These are phyloP conservation scores for Vanacampus margaritifer DNA, from an alignment of 2,113 vertebrate genomes.

Conservation along the genomic window DNA sequence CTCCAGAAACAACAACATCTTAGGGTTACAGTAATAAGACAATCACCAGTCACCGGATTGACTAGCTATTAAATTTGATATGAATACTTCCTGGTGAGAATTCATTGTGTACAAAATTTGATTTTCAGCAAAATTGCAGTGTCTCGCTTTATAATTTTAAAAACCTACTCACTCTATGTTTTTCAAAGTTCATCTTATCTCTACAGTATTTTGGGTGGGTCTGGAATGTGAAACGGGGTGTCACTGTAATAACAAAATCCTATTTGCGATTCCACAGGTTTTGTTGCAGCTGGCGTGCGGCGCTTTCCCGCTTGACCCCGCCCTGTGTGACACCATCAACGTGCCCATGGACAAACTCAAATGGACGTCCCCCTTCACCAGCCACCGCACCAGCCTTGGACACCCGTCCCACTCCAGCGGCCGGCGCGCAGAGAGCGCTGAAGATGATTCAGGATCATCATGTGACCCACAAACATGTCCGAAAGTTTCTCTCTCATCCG, in stretches of 20 bases:
- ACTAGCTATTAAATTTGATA: no score
- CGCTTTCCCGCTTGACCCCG: constrained; percentile 80
- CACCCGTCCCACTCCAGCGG: constrained; percentile 65
- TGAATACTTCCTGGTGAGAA: no score
- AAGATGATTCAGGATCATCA: constrained; percentile 16
- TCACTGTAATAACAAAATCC: no score
- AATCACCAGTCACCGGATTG: no score
- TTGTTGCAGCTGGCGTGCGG: constrained; percentile 88
- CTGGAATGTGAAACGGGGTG: background rate
- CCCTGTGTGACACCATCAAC: constrained; percentile 77
- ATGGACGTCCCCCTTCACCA: constrained; percentile 88
- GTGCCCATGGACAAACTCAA: constrained; percentile 94
- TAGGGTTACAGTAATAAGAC: no score
- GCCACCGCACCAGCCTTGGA: constrained; percentile 80
- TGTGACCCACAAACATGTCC: background rate
- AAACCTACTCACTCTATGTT: no score
- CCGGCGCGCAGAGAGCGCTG: constrained; percentile 44
- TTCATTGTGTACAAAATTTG: no score
- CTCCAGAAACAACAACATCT: no score
- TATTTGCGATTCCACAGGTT: constrained; percentile 67
- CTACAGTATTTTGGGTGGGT: no score
- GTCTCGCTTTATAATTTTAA: no score
- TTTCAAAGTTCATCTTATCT: no score
- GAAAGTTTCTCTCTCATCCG: constrained; percentile 4
- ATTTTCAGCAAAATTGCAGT: no score